Evolutionary conservation across 2,113 vertebrate species (phyloP).

Genomic region (Trematocara zebra): DNA sequence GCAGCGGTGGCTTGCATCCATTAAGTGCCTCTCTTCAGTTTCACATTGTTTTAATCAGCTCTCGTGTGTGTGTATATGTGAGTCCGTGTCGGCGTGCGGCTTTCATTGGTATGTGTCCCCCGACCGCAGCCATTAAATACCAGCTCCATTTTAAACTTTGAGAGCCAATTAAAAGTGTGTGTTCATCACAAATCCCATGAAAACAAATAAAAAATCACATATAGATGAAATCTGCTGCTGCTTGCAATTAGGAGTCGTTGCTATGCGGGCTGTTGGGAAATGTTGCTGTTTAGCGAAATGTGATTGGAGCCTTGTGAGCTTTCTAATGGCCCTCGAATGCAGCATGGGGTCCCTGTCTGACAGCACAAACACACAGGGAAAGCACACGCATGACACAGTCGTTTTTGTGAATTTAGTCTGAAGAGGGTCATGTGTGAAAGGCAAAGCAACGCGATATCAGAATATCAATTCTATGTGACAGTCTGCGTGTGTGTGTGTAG

Average conservation of each 20-base stretch:
- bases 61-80: neutral
- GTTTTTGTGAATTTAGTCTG: slow-evolving; percentile 9
- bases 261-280: slow-evolving; percentile 25
- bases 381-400: neutral
- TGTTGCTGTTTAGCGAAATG: slow-evolving; percentile 8
- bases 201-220: slow-evolving; percentile 63
- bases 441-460: neutral
- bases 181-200: slow-evolving; percentile 57
- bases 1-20: slow-evolving; percentile 37
- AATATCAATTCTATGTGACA: neutral
- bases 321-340: slow-evolving; percentile 50
- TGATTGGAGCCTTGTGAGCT: slow-evolving; percentile 46
- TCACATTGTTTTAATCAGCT: slow-evolving; percentile 67
- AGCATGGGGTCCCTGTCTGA: neutral
- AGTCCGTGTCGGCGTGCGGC: neutral
- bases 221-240: slow-evolving; percentile 44
- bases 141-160: slow-evolving; percentile 48
- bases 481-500: neutral
- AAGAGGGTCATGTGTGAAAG: neutral
- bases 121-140: slow-evolving; percentile 52
- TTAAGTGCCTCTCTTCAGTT: slow-evolving; percentile 46
- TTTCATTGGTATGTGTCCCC: slow-evolving; percentile 56
- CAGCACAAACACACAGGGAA: neutral
- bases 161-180: slow-evolving; percentile 50
- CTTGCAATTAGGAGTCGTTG: slow-evolving; percentile 24